Conservation (phyloP, 2,888 invertebrate species). For the Drosophila paranaensis region DNA sequence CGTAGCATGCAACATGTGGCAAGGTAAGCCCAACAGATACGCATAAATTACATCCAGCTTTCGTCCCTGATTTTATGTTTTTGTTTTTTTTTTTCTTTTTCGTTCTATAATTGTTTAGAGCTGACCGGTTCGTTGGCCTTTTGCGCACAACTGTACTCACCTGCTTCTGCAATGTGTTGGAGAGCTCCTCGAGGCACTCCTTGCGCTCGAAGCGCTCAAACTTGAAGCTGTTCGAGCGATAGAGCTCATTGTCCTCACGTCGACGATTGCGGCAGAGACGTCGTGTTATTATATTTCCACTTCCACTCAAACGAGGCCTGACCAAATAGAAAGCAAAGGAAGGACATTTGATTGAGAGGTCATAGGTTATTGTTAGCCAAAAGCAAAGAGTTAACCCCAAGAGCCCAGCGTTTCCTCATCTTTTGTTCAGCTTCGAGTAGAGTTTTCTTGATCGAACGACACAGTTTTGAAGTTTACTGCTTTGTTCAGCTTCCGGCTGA, state of each 20-base stretch:
- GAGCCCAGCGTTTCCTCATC: neutral
- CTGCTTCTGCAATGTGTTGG: conserved; percentile 88
- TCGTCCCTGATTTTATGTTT: neutral
- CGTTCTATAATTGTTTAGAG: neutral
- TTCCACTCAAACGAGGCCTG: conserved; percentile 83
- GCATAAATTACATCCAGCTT: conserved; percentile 47
- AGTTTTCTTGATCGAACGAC: neutral
- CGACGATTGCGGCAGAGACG: conserved; percentile 91
- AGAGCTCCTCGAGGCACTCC: conserved; percentile 88
- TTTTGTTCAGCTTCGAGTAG: neutral
- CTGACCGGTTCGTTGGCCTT: neutral
- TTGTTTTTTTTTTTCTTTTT: neutral
- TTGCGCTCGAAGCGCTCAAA: conserved; percentile 92
- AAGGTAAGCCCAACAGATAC: conserved; percentile 9
- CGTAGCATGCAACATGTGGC: conserved; percentile 69
- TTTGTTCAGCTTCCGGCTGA: neutral
- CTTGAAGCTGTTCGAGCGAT: conserved; percentile 94
- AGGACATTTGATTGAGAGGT: neutral
- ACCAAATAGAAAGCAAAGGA: neutral
- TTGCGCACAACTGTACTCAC: conserved; percentile 85
- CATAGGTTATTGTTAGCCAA: neutral
- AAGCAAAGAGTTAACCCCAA: neutral
- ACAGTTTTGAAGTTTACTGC: neutral
- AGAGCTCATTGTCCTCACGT: conserved; percentile 92
- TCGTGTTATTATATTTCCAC: conserved; percentile 87